A percentile compares a stretch with the other conserved stretches of the same genome.
Evolutionary conservation across 37 sponge, comb jelly and placozoan genomes (phyloP).

Genomic region (Chondrosia reniformis): DNA sequence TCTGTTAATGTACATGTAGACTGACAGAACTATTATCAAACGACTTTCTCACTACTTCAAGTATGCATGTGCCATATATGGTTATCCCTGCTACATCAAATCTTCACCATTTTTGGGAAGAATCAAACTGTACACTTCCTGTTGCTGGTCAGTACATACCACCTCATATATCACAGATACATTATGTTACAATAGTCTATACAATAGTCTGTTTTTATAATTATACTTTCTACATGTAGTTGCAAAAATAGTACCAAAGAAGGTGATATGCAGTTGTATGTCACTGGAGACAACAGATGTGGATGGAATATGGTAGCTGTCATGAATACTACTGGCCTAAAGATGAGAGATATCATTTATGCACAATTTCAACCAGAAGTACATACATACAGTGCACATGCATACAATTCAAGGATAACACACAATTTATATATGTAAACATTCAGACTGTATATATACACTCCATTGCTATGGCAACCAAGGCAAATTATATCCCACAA

Average conservation of each 20-base stretch:
- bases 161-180: not conserved
- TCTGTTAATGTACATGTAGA: too few species aligned
- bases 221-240: not conserved
- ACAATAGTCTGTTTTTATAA: not conserved
- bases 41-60: slow-evolving; percentile 31
- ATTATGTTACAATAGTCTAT: not conserved
- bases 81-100: slow-evolving; percentile 29
- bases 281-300: slow-evolving; percentile 14
- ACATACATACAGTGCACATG: not conserved
- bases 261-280: not conserved
- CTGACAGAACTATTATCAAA: too few species aligned
- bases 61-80: slow-evolving; percentile 63
- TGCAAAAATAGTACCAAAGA: not conserved
- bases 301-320: slow-evolving; percentile 33
- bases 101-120: not conserved
- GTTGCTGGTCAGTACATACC: not conserved
- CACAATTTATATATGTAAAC: too few species aligned
- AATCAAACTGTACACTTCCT: not conserved
- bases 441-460: too few species aligned
- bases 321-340: slow-evolving; percentile 10
- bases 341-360: slow-evolving; percentile 34
- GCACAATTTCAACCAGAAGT: slow-evolving; percentile 52
- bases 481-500: too few species aligned
- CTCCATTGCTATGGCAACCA: too few species aligned
- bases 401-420: too few species aligned